Evolutionary conservation across 1,140 invertebrate species (phyloP).

Genomic region (Agrilus planipennis): DNA sequence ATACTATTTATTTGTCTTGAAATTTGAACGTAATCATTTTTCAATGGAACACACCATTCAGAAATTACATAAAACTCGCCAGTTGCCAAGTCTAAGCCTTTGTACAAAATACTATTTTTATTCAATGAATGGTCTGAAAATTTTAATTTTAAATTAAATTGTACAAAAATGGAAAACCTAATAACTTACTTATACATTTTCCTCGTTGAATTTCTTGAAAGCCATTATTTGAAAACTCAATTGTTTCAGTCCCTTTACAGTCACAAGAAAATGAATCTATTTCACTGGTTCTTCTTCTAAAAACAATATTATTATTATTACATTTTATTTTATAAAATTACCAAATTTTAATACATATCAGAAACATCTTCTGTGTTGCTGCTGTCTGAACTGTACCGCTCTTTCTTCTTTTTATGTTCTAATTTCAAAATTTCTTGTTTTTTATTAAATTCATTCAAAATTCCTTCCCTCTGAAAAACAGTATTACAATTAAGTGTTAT

Average conservation of each 20-base stretch:
- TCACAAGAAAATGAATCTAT: conserved; percentile 35
- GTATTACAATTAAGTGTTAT: conserved; percentile 6
- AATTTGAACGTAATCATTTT: conserved; percentile 32
- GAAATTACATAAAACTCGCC: conserved; percentile 55
- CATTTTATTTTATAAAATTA: background rate
- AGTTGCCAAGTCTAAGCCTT: conserved; percentile 50
- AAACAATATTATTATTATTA: conserved; percentile 1
- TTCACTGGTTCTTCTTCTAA: conserved; percentile 4
- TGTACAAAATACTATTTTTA: conserved; percentile 16
- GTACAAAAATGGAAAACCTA: no score
- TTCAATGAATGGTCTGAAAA: no score
- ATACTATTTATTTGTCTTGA: conserved; percentile 48
- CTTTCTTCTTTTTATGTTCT: conserved; percentile 36
- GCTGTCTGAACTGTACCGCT: conserved; percentile 18
- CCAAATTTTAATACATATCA: conserved; percentile 1
- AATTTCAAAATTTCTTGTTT: conserved; percentile 52
- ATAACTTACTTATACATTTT: conserved; percentile 41
- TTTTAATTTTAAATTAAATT: no score
- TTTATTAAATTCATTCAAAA: conserved; percentile 56
- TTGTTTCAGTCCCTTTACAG: conserved; percentile 37
- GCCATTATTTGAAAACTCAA: conserved; percentile 42
- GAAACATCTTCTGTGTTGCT: background rate
- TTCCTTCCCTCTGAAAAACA: conserved; percentile 40
- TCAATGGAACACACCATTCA: conserved; percentile 47
- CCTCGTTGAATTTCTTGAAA: conserved; percentile 42